Conservation (phyloP, 2,797 vertebrate species). For the Merluccius polli region DNA sequence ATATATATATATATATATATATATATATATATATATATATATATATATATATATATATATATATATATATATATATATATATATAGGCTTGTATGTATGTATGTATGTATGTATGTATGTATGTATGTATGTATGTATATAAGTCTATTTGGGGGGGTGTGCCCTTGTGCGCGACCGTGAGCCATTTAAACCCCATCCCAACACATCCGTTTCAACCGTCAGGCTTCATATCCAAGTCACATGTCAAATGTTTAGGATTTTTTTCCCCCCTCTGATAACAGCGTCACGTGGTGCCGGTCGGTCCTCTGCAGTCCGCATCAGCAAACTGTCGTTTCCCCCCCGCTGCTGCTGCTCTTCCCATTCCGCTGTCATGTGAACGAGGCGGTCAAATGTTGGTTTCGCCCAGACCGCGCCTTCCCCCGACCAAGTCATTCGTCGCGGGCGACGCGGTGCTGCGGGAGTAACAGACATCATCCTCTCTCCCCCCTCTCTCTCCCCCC, state of each 20-base stretch:
- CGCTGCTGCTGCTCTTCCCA: too few relatives aligned
- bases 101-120: too few relatives aligned
- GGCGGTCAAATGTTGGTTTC: constrained; percentile 38
- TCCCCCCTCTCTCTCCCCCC: too few relatives aligned
- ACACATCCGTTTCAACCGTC: background rate
- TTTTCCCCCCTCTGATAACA: constrained; percentile 45
- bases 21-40: too few relatives aligned
- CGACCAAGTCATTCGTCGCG: constrained; percentile 31
- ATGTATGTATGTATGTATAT: background rate
- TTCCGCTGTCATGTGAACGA: constrained; percentile 62
- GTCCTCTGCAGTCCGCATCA: constrained; percentile 58
- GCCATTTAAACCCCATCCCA: background rate
- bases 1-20: too few relatives aligned
- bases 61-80: too few relatives aligned
- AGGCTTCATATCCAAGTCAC: constrained; percentile 30
- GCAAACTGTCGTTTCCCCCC: constrained; percentile 58
- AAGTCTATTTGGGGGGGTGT: constrained; percentile 3
- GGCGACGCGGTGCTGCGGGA: constrained; percentile 20
- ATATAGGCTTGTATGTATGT: too few relatives aligned
- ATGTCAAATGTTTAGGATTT: constrained; percentile 55
- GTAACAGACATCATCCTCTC: constrained; percentile 26
- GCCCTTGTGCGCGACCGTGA: background rate
- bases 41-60: too few relatives aligned
- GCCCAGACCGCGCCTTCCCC: constrained; percentile 39
- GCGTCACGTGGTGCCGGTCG: constrained; percentile 50